Base-by-base conservation (phyloP, 2,888 invertebrate species). In the Lycaena phlaeas region DNA sequence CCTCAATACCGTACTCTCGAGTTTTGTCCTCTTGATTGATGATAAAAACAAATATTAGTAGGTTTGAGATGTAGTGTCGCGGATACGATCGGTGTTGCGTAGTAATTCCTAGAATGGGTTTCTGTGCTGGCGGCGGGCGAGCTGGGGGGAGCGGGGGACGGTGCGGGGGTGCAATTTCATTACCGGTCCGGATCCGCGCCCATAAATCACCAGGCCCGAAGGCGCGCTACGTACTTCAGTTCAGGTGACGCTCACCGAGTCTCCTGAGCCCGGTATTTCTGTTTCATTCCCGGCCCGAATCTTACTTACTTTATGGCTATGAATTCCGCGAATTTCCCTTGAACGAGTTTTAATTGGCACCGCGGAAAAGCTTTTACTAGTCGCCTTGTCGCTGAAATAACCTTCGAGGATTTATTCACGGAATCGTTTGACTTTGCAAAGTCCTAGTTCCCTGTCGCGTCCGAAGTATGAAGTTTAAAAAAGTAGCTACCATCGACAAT, bases 201-300 rank as follows among this genome's bases (percentile, higher is more conserved):
- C 77, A 81, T 85, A 85, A 85, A 86, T 85, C 86, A 85, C 84
- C 78, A 74, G 70, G 73, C 68, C 86, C 86, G 85, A 86, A 82
- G 81, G 76, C 71, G 68, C 68, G 64, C 61, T 27, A 68, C 69
- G 64, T 68, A 71, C 81, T 81, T 78, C 79, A 77, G 86, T 85
- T 87, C 81, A 77, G 85, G 85, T 84, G 84, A 78, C 79, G 86
- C 81, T 82, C 75, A 55, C 66, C 62, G 66, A 74, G 69, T 70
- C 75, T 65, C 64, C 71, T 70, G 73, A 76, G 70, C 75, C 71
- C 62, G 68, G 73, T 66, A 72, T 70, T 75, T 74, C 73, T 69
- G 71, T 73, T 76, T 70, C 76, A 69, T 71, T 75, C 73, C 59
- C 52, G 53, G 56, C 57, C 41, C 59, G 64, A 67, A 77, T 74